phyloP scores from a whole-genome alignment of 2,888 invertebrate species.

The Julus scanicus region DNA sequence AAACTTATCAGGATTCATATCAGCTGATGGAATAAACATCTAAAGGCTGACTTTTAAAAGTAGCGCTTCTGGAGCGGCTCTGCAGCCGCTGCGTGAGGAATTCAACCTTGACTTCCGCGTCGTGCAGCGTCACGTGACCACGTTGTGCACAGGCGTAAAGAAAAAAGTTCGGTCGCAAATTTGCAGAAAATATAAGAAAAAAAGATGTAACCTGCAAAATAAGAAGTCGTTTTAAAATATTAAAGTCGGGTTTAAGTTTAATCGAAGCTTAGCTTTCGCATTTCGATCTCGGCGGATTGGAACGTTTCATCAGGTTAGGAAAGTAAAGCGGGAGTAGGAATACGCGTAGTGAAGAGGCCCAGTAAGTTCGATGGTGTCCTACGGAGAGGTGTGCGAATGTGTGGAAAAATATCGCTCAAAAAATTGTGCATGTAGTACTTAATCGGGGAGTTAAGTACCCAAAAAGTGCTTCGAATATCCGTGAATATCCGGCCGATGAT shows the following conservation, averaged over 20 bases:
- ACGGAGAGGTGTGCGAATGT: constrained; percentile 32
- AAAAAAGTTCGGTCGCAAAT: not conserved
- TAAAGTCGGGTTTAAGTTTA: not conserved
- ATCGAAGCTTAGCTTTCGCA: not conserved
- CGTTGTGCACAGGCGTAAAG: not conserved
- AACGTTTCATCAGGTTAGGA: not conserved
- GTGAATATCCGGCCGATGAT: not conserved
- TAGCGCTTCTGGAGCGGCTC: not conserved
- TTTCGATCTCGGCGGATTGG: not conserved
- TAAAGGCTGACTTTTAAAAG: not conserved
- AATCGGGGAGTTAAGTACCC: not conserved
- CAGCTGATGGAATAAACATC: constrained; percentile 3
- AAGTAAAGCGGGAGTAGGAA: not conserved
- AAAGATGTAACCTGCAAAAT: not conserved
- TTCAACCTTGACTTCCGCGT: constrained; percentile 23
- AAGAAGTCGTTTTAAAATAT: not conserved
- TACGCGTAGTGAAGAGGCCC: not conserved
- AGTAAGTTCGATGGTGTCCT: constrained; percentile 10
- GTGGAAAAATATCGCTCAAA: not conserved
- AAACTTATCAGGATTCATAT: not conserved
- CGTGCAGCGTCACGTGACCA: not conserved
- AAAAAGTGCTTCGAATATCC: not conserved
- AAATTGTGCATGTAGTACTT: not conserved
- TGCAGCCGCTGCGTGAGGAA: not conserved
- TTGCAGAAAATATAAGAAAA: not conserved